These are phyloP conservation scores for Drosophila sordidula DNA, from an alignment of 2,888 invertebrate species.

Conservation along the genomic window DNA sequence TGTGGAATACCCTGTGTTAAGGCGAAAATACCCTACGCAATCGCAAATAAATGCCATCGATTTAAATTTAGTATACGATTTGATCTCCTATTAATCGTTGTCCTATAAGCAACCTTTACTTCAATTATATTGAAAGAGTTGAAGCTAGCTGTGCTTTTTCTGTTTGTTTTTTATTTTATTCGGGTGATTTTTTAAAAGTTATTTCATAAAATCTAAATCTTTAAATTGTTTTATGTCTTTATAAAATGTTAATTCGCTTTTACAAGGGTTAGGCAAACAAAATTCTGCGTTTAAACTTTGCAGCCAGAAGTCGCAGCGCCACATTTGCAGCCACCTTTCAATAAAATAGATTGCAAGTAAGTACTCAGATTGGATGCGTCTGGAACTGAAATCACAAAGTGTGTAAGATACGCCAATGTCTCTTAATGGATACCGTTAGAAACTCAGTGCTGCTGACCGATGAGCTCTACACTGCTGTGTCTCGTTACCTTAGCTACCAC, in stretches of 20 bases:
- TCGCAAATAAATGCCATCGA: too few relatives aligned
- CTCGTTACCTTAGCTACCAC: conserved; percentile 25
- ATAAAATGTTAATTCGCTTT: conserved; percentile 43
- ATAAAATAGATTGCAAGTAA: conserved; percentile 38
- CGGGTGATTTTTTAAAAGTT: neutral
- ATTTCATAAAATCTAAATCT: conserved; percentile 6
- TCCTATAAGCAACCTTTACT: too few relatives aligned
- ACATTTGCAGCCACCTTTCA: neutral
- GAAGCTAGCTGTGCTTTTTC: conserved; percentile 9
- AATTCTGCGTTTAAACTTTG: conserved; percentile 27
- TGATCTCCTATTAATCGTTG: too few relatives aligned
- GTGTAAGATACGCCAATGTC: neutral
- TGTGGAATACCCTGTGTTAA: neutral
- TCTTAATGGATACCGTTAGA: conserved; percentile 23
- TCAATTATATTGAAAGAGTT: neutral
- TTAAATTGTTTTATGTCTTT: conserved; percentile 5
- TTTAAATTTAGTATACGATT: too few relatives aligned
- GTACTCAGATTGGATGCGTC: conserved; percentile 9
- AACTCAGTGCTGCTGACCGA: conserved; percentile 34
- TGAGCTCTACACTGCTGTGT: conserved; percentile 38
- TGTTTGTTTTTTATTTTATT: neutral
- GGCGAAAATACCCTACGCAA: too few relatives aligned
- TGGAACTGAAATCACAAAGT: neutral
- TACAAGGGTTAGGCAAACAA: conserved; percentile 22
- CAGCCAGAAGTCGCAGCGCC: neutral